Percentiles rank a stretch among this genome's conserved stretches.
Evolutionary conservation across 2,888 invertebrate species (phyloP).

Genomic region (Andrena bucephala): DNA sequence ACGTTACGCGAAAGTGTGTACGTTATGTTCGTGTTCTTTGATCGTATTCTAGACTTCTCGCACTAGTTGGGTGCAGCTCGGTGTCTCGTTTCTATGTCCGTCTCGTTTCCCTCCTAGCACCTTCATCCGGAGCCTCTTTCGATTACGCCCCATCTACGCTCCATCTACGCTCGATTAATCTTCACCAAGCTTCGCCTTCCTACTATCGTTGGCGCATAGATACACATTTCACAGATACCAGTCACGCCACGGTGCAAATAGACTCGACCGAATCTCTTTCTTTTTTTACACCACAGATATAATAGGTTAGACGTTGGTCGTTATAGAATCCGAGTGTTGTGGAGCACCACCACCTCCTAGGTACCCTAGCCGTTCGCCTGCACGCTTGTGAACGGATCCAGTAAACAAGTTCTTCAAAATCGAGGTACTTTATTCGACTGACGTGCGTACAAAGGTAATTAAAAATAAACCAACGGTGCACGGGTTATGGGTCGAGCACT

Average conservation of each 20-base stretch:
- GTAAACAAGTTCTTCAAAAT: slow-evolving; percentile 32
- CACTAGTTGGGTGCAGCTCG: slow-evolving; percentile 57
- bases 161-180: slow-evolving; percentile 18
- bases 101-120: not conserved
- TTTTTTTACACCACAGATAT: not conserved
- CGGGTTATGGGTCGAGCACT: not conserved
- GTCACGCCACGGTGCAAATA: not conserved
- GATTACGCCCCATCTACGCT: not conserved
- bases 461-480: slow-evolving; percentile 22
- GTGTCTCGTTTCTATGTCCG: slow-evolving; percentile 64
- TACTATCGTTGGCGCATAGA: not conserved
- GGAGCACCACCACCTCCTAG: not conserved
- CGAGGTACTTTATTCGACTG: slow-evolving; percentile 47
- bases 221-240: not conserved
- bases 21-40: slow-evolving; percentile 43
- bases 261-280: not conserved
- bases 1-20: slow-evolving; percentile 45
- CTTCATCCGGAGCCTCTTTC: not conserved
- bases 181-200: not conserved
- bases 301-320: not conserved
- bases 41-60: slow-evolving; percentile 29
- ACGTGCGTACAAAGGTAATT: slow-evolving; percentile 47
- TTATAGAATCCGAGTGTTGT: not conserved
- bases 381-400: slow-evolving; percentile 32
- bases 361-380: not conserved